phyloP scores from a whole-genome alignment of 2,113 vertebrate genomes.

The Lepus timidus region DNA sequence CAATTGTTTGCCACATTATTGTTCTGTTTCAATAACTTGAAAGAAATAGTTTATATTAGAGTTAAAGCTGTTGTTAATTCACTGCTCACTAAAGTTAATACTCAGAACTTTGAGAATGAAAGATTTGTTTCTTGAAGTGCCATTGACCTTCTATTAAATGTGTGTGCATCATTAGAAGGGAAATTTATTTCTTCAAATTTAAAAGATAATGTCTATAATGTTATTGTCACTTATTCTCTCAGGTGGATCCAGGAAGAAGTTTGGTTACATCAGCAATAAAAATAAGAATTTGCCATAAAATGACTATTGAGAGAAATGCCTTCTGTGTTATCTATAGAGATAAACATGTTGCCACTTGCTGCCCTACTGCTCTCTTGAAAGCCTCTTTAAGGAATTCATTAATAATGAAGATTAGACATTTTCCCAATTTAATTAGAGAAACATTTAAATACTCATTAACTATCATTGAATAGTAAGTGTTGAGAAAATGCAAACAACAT shows the following conservation, averaged over 20 bases:
- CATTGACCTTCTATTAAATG: slow-evolving; percentile 44
- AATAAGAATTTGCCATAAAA: slow-evolving; percentile 42
- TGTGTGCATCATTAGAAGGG: not conserved
- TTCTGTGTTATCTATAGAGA: not conserved
- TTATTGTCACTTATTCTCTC: slow-evolving; percentile 28
- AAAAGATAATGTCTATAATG: not conserved
- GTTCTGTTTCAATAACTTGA: slow-evolving; percentile 66
- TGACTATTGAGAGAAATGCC: not conserved
- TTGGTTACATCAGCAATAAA: slow-evolving; percentile 46
- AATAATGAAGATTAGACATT: slow-evolving; percentile 65
- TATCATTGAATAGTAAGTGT: slow-evolving; percentile 1
- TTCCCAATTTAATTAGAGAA: slow-evolving; percentile 68
- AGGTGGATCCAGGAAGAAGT: not conserved
- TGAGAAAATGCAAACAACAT: slow-evolving; percentile 45
- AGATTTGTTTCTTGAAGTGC: slow-evolving; percentile 55
- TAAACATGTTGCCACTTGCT: not conserved
- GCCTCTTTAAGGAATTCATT: slow-evolving; percentile 54
- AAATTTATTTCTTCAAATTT: slow-evolving; percentile 63
- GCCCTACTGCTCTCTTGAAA: not conserved
- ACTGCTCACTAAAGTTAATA: slow-evolving; percentile 70
- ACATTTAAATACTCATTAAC: slow-evolving; percentile 70
- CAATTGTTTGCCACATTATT: slow-evolving; percentile 68
- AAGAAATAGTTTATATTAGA: slow-evolving; percentile 56
- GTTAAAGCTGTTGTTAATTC: slow-evolving; percentile 71
- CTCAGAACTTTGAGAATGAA: slow-evolving; percentile 58